These are phyloP conservation scores for Heliconius melpomene DNA, from an alignment of 1,140 invertebrate species.

Conservation along the genomic window DNA sequence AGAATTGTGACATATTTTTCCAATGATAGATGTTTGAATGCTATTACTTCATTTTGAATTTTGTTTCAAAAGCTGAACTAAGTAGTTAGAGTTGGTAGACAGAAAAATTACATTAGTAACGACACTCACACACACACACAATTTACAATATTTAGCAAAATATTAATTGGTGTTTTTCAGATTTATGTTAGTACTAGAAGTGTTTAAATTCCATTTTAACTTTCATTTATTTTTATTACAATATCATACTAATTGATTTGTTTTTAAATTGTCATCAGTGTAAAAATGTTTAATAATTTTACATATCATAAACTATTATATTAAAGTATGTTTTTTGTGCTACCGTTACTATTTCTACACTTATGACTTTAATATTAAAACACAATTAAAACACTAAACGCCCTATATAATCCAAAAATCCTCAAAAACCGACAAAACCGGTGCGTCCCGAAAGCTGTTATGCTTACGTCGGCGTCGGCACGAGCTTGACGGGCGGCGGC, in stretches of 20 bases:
- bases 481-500: conserved; percentile 87
- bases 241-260: neutral
- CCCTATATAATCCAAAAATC: neutral
- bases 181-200: too few species aligned
- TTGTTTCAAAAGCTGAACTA: neutral
- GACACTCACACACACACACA: too few species aligned
- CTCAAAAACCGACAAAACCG: conserved; percentile 19
- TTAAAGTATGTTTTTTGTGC: too few species aligned
- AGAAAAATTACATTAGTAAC: too few species aligned
- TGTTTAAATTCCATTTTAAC: too few species aligned
- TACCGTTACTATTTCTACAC: neutral
- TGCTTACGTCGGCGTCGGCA: conserved; percentile 84
- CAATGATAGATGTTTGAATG: neutral
- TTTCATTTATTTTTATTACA: too few species aligned
- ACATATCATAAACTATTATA: too few species aligned
- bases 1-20: neutral
- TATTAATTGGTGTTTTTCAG: too few species aligned
- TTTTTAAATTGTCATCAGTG: neutral
- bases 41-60: neutral
- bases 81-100: too few species aligned
- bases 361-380: neutral
- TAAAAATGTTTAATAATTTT: neutral
- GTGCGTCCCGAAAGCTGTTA: conserved; percentile 23
- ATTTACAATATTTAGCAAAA: too few species aligned
- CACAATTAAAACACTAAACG: too few species aligned